Evolutionary conservation across 2,888 invertebrate species (phyloP).

Genomic region (Tenodera sinensis): DNA sequence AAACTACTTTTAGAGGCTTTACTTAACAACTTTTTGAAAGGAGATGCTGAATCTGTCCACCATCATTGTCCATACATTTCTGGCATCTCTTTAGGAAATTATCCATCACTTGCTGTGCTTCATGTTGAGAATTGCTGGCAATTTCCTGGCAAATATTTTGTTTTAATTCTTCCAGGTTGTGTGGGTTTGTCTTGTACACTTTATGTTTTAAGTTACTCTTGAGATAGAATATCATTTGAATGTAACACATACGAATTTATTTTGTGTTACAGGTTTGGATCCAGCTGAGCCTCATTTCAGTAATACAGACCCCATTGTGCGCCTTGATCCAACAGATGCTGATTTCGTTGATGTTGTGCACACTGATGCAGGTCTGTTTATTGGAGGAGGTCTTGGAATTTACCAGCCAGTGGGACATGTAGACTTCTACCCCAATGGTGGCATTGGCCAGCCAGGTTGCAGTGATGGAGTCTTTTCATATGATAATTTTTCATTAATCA

Average conservation of each 20-base stretch:
- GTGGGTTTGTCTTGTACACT: no score
- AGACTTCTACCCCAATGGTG: constrained; percentile 60
- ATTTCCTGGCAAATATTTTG: no score
- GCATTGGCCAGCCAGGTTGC: constrained; percentile 58
- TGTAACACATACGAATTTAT: neutral
- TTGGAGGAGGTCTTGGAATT: constrained; percentile 64
- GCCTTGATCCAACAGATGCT: constrained; percentile 83
- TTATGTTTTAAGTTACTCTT: no score
- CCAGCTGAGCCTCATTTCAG: constrained; percentile 91
- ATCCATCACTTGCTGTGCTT: no score
- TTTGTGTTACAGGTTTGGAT: constrained; percentile 58
- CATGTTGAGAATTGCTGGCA: no score
- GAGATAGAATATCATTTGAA: no score
- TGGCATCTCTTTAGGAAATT: no score
- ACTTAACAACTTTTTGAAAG: no score
- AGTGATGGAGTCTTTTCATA: constrained; percentile 55
- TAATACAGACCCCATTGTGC: constrained; percentile 72
- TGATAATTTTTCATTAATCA: neutral
- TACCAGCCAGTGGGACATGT: constrained; percentile 57
- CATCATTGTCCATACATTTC: no score
- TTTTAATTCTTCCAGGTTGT: no score
- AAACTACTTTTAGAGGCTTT: no score
- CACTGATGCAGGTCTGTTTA: constrained; percentile 76
- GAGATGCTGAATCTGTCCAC: no score
- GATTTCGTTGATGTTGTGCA: constrained; percentile 87